Percentiles rank a stretch among this genome's conserved stretches.
phyloP scores from a whole-genome alignment of 2,888 invertebrate genomes.

The Branchipolynoe longqiensis region DNA sequence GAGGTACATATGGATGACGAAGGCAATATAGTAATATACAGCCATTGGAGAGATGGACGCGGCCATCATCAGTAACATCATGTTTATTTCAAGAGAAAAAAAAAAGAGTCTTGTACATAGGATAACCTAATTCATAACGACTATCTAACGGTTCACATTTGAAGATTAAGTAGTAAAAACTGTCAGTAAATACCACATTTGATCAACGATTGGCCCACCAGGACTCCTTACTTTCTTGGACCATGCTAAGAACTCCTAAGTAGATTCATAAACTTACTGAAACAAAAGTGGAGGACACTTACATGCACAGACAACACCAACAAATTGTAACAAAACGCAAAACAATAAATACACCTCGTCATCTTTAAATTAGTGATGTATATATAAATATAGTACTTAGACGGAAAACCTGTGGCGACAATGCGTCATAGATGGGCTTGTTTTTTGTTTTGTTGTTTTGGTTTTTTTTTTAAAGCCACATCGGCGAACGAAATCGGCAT shows the following conservation, averaged over 20 bases:
- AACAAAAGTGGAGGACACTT: slow-evolving; percentile 37
- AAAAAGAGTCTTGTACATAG: neutral
- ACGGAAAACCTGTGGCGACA: slow-evolving; percentile 3
- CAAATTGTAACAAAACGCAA: slow-evolving; percentile 47
- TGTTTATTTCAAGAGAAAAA: slow-evolving; percentile 10
- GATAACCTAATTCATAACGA: slow-evolving; percentile 22
- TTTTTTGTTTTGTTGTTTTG: no score
- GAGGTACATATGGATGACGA: slow-evolving; percentile 31
- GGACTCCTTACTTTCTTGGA: slow-evolving; percentile 19
- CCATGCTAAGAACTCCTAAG: slow-evolving; percentile 18
- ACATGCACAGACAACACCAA: slow-evolving; percentile 46
- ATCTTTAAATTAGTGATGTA: slow-evolving; percentile 39
- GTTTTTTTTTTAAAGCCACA: no score
- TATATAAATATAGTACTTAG: slow-evolving; percentile 44
- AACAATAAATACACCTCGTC: slow-evolving; percentile 21
- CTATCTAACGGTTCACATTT: slow-evolving; percentile 31
- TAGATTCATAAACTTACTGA: slow-evolving; percentile 24
- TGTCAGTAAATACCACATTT: slow-evolving; percentile 40
- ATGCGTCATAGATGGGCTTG: slow-evolving; percentile 29
- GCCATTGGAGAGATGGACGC: slow-evolving; percentile 3
- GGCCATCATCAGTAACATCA: slow-evolving; percentile 16
- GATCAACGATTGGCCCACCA: slow-evolving; percentile 53
- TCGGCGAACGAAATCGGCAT: no score
- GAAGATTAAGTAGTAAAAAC: slow-evolving; percentile 56
- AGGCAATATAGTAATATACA: slow-evolving; percentile 47